A percentile compares a stretch with the other conserved stretches of the same genome.
Conservation (phyloP, 2,888 invertebrate genomes). For the Villa cingulata region DNA sequence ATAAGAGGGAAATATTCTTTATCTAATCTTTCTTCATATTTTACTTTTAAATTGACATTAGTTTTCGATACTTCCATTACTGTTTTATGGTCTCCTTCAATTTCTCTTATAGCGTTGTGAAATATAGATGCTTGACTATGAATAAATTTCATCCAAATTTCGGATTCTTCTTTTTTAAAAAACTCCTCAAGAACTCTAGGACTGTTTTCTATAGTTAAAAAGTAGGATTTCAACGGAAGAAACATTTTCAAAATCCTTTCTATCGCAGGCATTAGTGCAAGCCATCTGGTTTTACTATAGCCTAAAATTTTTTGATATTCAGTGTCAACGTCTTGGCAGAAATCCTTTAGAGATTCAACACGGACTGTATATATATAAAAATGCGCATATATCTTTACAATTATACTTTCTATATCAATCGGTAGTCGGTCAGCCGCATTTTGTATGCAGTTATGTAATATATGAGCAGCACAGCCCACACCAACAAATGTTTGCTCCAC, state of each 20-base stretch:
- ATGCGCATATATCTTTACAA: slow-evolving; percentile 5
- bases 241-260: neutral
- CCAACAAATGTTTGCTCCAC: slow-evolving; percentile 3
- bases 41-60: neutral
- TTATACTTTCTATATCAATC: slow-evolving; percentile 3
- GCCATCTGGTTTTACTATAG: slow-evolving; percentile 1
- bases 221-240: neutral
- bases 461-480: slow-evolving; percentile 8
- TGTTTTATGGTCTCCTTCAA: neutral
- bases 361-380: slow-evolving; percentile 4
- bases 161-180: neutral
- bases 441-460: slow-evolving; percentile 7
- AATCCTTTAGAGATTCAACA: neutral
- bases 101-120: neutral
- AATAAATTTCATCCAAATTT: neutral
- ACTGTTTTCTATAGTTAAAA: neutral
- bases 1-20: neutral
- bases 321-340: neutral
- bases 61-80: neutral
- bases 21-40: neutral
- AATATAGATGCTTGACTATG: neutral
- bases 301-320: slow-evolving; percentile 1
- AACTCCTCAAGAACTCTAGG: neutral
- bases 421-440: slow-evolving; percentile 3
- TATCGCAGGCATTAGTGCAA: neutral